Conservation (phyloP, 1,140 invertebrate genomes). For the Lysiphlebus fabarum region DNA sequence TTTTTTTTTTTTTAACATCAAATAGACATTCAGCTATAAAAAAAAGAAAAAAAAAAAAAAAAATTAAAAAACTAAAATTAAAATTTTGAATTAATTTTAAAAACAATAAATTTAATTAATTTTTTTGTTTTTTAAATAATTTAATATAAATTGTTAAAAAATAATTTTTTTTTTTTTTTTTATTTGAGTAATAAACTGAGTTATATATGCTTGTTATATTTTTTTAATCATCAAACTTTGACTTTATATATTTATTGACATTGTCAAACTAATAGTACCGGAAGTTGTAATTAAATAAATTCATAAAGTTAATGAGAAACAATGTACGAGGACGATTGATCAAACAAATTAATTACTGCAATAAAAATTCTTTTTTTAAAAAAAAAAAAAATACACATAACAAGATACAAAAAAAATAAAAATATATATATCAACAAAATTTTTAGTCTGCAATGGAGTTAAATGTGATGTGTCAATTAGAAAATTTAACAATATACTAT, state of each 20-base stretch:
- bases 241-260: neutral
- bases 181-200: neutral
- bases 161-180: neutral
- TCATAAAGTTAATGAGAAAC: constrained; percentile 8
- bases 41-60: too few species aligned
- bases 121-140: too few species aligned
- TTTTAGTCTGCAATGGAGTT: constrained; percentile 21
- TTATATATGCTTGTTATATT: neutral
- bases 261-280: constrained; percentile 7
- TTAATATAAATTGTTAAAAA: neutral
- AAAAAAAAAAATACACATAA: neutral
- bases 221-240: neutral
- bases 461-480: constrained; percentile 10
- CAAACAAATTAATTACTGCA: constrained; percentile 13
- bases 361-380: neutral
- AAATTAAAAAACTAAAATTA: too few species aligned
- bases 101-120: too few species aligned
- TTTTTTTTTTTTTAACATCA: too few species aligned
- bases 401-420: neutral
- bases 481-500: constrained; percentile 38
- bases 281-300: constrained; percentile 19
- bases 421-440: neutral
- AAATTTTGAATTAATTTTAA: too few species aligned
- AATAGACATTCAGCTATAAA: too few species aligned
- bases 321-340: constrained; percentile 24